Evolutionary conservation across 37 sponge, comb jelly and placozoan genomes (phyloP).

Genomic region (Eunapius fragilis): DNA sequence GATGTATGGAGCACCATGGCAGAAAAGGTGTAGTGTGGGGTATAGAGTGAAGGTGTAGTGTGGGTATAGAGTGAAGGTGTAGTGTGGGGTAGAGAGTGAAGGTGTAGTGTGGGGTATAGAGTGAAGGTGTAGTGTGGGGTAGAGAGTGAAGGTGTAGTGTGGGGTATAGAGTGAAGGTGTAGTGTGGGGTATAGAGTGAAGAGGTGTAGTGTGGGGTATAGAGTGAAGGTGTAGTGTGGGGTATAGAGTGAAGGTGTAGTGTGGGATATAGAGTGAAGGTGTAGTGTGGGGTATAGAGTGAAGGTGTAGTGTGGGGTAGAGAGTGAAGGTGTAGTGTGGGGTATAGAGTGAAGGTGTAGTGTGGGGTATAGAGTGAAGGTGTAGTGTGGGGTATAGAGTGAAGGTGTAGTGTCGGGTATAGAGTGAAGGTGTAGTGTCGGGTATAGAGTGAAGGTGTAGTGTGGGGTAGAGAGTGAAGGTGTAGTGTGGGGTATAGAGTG

Average conservation of each 20-base stretch:
- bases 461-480: neutral
- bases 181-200: neutral
- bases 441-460: neutral
- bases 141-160: neutral
- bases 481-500: neutral
- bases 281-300: no score
- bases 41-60: neutral
- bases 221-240: neutral
- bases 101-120: no score
- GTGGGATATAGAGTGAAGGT: no score
- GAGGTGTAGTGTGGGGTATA: neutral
- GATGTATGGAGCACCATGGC: neutral
- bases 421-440: neutral
- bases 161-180: neutral
- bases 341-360: neutral
- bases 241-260: neutral
- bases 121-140: neutral
- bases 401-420: neutral
- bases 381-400: neutral
- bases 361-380: conserved; percentile 5
- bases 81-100: neutral
- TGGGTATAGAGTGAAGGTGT: neutral
- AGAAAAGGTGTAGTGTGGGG: neutral
- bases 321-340: neutral
- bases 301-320: neutral